Evolutionary conservation across 1,140 invertebrate species (phyloP).

Genomic region (Gonioctena quinquepunctata): DNA sequence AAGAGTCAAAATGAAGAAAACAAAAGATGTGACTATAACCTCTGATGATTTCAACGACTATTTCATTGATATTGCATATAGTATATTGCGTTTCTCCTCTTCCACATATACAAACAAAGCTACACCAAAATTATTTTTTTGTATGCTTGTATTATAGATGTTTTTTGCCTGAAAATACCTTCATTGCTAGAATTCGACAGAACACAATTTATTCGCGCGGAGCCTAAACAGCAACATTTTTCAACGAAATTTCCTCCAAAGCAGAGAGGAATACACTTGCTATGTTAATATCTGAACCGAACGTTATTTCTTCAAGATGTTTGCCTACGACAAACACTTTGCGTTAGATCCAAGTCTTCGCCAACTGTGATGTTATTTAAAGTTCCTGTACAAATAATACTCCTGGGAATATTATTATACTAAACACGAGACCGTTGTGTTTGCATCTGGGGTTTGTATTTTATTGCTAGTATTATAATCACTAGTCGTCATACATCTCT

Average conservation of each 20-base stretch:
- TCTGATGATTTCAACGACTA: too few species aligned
- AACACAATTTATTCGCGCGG: not conserved
- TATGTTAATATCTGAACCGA: constrained; percentile 3
- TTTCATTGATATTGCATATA: too few species aligned
- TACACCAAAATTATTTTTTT: too few species aligned
- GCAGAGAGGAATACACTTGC: constrained; percentile 6
- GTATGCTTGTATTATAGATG: too few species aligned
- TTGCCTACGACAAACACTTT: constrained; percentile 16
- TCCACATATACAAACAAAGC: too few species aligned
- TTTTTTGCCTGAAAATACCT: too few species aligned
- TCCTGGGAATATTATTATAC: not conserved
- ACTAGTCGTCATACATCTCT: not conserved
- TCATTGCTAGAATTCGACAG: not conserved
- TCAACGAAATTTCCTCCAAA: not conserved
- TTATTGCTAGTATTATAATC: not conserved
- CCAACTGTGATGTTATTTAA: constrained; percentile 17
- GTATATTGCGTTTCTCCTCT: too few species aligned
- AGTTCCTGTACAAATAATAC: constrained; percentile 13
- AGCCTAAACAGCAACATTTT: not conserved
- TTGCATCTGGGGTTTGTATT: constrained; percentile 11
- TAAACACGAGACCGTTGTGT: constrained; percentile 1
- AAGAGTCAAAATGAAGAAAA: too few species aligned
- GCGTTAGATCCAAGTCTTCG: constrained; percentile 1
- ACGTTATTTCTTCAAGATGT: constrained; percentile 10
- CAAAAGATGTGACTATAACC: too few species aligned